Evolutionary conservation across 2,888 invertebrate genomes (phyloP).

Genomic region (Drosophila pegasa): DNA sequence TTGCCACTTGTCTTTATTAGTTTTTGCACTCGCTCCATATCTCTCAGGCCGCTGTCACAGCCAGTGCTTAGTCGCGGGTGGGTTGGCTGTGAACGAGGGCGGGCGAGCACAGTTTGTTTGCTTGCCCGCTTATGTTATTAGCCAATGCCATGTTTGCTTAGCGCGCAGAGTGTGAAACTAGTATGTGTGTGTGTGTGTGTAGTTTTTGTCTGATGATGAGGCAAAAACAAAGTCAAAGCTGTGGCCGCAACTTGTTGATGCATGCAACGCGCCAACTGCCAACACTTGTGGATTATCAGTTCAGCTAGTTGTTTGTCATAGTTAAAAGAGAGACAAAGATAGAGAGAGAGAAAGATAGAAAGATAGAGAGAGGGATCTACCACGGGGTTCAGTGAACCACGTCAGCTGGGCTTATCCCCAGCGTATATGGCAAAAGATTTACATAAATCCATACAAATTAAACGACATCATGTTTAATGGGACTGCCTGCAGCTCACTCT

Average conservation of each 20-base stretch:
- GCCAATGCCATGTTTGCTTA: slow-evolving; percentile 70
- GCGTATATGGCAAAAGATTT: slow-evolving; percentile 41
- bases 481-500: slow-evolving; percentile 28
- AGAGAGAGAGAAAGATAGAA: background rate
- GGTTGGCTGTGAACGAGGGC: background rate
- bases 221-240: slow-evolving; percentile 29
- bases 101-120: slow-evolving; percentile 56
- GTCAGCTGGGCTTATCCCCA: slow-evolving; percentile 3
- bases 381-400: slow-evolving; percentile 40
- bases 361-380: background rate
- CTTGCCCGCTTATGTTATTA: slow-evolving; percentile 76
- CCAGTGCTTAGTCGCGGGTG: slow-evolving; percentile 35
- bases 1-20: slow-evolving; percentile 81
- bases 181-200: slow-evolving; percentile 23
- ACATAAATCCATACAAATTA: slow-evolving; percentile 65
- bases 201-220: slow-evolving; percentile 15
- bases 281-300: slow-evolving; percentile 52
- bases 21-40: slow-evolving; percentile 59
- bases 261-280: slow-evolving; percentile 50
- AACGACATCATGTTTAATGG: slow-evolving; percentile 44
- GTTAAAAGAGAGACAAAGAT: slow-evolving; percentile 18
- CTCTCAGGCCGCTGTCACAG: slow-evolving; percentile 38
- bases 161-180: slow-evolving; percentile 67
- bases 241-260: slow-evolving; percentile 64
- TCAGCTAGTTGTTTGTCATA: slow-evolving; percentile 33